These are phyloP conservation scores for Cinclus mexicanus DNA, from an alignment of 2,113 vertebrate species.

Conservation along the genomic window DNA sequence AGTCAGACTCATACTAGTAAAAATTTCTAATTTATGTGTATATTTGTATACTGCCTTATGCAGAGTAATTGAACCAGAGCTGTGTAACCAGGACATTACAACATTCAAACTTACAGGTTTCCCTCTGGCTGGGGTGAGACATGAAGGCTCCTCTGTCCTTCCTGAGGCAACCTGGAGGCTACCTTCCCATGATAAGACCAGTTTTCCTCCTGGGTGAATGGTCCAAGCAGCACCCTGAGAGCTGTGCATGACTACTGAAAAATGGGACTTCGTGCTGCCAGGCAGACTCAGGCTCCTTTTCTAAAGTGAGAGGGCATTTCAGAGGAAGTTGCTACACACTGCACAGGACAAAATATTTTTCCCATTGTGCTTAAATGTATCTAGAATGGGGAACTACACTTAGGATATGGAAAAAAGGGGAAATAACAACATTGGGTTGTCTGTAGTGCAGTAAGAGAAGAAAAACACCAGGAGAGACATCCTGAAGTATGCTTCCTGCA, in stretches of 20 bases:
- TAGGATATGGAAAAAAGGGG: conserved; percentile 42
- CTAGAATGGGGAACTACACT: conserved; percentile 57
- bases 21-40: not conserved
- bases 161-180: not conserved
- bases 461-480: conserved; percentile 55
- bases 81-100: accelerated
- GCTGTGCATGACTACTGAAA: not conserved
- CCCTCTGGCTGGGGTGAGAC: not conserved
- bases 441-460: conserved; percentile 61
- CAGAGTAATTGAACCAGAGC: not conserved
- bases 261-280: not conserved
- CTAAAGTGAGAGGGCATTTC: not conserved
- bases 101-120: not conserved
- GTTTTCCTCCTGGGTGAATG: not conserved
- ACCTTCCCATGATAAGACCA: not conserved
- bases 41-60: not conserved
- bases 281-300: not conserved
- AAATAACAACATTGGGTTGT: conserved; percentile 68
- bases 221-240: not conserved
- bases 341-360: conserved; percentile 13
- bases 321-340: conserved; percentile 44
- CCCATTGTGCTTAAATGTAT: conserved; percentile 44
- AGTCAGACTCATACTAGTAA: not conserved
- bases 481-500: conserved; percentile 67
- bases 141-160: not conserved